Evolutionary conservation across 2,888 invertebrate genomes (phyloP), one percentile per base, ranked within the genome.

Genomic region (Heteropelma amictum): DNA sequence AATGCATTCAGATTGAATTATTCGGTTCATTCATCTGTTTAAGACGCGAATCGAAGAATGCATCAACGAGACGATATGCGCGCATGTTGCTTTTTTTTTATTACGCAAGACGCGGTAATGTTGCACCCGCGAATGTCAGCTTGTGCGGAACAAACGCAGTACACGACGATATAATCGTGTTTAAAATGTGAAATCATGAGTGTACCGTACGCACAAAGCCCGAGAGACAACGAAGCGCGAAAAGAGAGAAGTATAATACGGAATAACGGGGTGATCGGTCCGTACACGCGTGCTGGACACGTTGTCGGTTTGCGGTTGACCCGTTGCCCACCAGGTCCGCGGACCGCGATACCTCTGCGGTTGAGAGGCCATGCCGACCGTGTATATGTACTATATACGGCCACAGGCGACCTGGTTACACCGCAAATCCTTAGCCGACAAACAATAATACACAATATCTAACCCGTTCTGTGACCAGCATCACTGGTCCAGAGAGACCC

Each of bases 301-400:
- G 83, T 84, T 83, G 86, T 87, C 83, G 87, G 87, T 85, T 85
- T 87, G 87, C 82, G 87, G 87, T 87, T 85, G 85, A 87, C 87
- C 86, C 86, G 85, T 85, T 84, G 83, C 78, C 45, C 56, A 64
- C 49, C 40, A 54, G 54, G 79, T 81, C 85, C 85, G n/a, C n/a
- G 79, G 83, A 81, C 53, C 7, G 79, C 81, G 84, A 86, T 87
- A 87, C 83, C 87, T 87, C 85, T 87, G 86, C 80, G 86, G 86
- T 85, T 81, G 83, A 81, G 74, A 70, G 56, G 81, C 77, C 81
- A 82, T 79, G 82, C 85, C 86, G 85, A 85, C 84, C 58, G 26
- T 38, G 12, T 30, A 28, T 19, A 19, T 17, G 30, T 14, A 33
- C 33, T 12, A 30, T 38, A 35, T 30, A 45, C 33, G 30, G 47